Base-by-base conservation (phyloP, 1,140 invertebrate species). In the Trachymyrmex septentrionalis region DNA sequence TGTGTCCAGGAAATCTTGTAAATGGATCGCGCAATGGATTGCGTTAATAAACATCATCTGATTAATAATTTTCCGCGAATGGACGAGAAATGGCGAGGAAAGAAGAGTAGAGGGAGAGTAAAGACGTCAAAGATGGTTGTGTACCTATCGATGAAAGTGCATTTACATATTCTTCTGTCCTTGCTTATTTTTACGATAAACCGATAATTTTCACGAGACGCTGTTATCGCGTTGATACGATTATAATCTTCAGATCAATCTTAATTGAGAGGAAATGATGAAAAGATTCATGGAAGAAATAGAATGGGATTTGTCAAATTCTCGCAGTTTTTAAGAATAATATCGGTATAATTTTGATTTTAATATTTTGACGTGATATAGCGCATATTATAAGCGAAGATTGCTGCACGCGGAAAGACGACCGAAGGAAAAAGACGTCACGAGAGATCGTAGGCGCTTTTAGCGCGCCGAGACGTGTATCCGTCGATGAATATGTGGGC, bases 401-500 rank as follows among this genome's bases (percentile, higher is more conserved):
- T 27, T 44, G 78, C 6, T 19, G 24, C 14, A 38, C 59, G 19
- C 21, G 53, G 30, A 24, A 77, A 12, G 27, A 38, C 4, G 72
- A 76, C 44, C 48, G 64, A 21, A 85, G 76, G n/a, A 86, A 61
- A 81, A 72, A 82, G 59, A 71, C 76, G 88, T 50, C 24, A 82
- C 64, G 76, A 89, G 90, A 91, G 90, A 85, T 78, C 87, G 85
- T 91, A 66, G 87, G 88, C 86, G 88, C 82, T 91, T 89, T 91
- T 91, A 91, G 67, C 82, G 77, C 63, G 85, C 21, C 48, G 59
- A 87, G 81, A 89, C 87, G 86, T 91, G 89, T 90, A 91, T 89
- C 88, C 61, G 86, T 91, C 90, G 89, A 88, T 90, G 85, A 84
- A 92, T 87, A 90, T 86, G 89, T 92, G 90, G 88, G 87, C 84